Percentiles rank a stretch among this genome's conserved stretches.
phyloP scores from a whole-genome alignment of 2,113 vertebrate species.

The Manacus vitellinus region DNA sequence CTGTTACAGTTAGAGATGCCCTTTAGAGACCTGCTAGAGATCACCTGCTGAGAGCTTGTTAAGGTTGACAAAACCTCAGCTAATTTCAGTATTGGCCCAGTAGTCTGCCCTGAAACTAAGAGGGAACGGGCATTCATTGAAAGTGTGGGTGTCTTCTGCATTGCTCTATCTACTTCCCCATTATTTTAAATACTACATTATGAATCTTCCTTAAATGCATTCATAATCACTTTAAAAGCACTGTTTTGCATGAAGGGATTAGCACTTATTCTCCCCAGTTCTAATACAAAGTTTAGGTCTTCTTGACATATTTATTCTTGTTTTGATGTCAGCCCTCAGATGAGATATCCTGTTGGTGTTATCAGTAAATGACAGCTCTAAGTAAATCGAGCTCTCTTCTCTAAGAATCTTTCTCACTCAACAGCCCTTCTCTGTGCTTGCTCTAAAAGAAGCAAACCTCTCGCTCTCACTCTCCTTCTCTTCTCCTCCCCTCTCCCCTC shows the following conservation, averaged over 20 bases:
- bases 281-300: not conserved
- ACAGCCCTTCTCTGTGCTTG: not conserved
- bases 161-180: not conserved
- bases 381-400: not conserved
- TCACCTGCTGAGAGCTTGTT: not conserved
- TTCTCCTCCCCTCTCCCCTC: not conserved
- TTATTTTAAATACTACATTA: not conserved
- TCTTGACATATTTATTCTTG: not conserved
- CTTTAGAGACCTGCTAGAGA: not conserved
- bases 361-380: not conserved
- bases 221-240: not conserved
- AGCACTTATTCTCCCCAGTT: not conserved
- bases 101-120: not conserved
- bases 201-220: not conserved
- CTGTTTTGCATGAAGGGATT: not conserved
- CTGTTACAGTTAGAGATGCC: not conserved
- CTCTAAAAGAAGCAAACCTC: not conserved
- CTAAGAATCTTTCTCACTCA: not conserved
- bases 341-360: not conserved
- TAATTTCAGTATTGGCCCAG: not conserved
- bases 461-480: not conserved
- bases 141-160: not conserved
- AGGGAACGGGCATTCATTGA: not conserved
- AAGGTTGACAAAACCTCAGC: not conserved
- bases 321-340: not conserved